Conservation (phyloP, 2,113 vertebrate genomes). For the Rhynchopsitta pachyrhyncha region DNA sequence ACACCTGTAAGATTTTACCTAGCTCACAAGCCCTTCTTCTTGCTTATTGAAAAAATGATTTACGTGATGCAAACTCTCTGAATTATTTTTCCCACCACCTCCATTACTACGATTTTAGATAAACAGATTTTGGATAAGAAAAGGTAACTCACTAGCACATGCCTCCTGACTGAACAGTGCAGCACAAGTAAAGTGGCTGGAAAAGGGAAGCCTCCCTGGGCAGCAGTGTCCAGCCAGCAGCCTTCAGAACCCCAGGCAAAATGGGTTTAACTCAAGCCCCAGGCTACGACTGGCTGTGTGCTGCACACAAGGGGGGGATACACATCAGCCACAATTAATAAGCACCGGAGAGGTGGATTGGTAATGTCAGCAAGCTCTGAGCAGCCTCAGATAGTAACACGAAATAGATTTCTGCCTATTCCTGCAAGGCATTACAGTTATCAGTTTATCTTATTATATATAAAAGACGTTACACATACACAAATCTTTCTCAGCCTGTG, state of each 20-base stretch:
- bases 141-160: not conserved
- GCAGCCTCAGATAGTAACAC: not conserved
- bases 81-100: not conserved
- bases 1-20: not conserved
- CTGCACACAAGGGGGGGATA: not conserved
- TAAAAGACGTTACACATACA: not conserved
- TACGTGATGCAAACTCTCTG: not conserved
- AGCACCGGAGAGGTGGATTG: not conserved
- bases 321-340: not conserved
- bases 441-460: not conserved
- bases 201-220: not conserved
- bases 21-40: not conserved
- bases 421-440: not conserved
- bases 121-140: not conserved
- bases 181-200: not conserved
- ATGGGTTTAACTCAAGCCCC: not conserved
- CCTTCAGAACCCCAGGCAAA: no score
- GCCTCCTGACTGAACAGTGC: not conserved
- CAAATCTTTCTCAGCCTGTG: not conserved
- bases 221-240: not conserved
- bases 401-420: not conserved
- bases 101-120: not conserved
- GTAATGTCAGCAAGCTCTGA: not conserved
- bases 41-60: not conserved
- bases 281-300: not conserved